Percentiles rank a stretch among this genome's conserved stretches.
phyloP scores from a whole-genome alignment of 2,797 vertebrate genomes.

The Argya squamiceps region DNA sequence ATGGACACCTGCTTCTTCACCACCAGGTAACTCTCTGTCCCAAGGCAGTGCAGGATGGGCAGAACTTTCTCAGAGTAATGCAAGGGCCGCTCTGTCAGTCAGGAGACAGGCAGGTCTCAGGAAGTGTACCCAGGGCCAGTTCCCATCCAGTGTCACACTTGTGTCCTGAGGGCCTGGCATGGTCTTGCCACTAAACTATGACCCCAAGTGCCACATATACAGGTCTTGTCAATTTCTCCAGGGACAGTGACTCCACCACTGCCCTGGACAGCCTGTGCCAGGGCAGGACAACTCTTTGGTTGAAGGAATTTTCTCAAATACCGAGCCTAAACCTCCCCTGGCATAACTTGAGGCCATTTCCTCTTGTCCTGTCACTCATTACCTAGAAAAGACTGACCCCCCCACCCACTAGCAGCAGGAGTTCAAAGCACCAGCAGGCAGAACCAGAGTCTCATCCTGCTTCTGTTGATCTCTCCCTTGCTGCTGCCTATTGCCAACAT shows the following conservation, averaged over 20 bases:
- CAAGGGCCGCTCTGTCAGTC: constrained; percentile 86
- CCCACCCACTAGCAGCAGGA: not conserved
- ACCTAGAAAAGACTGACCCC: not conserved
- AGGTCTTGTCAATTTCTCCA: not conserved
- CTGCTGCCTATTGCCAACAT: not conserved
- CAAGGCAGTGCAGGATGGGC: constrained; percentile 87
- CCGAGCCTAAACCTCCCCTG: not conserved
- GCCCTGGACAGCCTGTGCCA: not conserved
- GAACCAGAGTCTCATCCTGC: not conserved
- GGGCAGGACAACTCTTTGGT: not conserved
- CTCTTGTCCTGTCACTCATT: not conserved
- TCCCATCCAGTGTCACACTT: not conserved
- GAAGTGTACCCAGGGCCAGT: not conserved
- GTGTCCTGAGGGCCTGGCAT: not conserved
- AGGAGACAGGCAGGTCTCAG: not conserved
- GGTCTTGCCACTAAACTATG: not conserved
- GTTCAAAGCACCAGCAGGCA: not conserved
- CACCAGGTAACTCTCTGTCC: constrained; percentile 86
- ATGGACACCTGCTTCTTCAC: constrained; percentile 89
- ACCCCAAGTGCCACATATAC: not conserved
- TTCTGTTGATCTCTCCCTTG: not conserved
- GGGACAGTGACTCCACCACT: not conserved
- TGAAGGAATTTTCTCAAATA: not conserved
- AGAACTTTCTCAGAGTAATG: constrained; percentile 91
- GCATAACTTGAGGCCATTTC: not conserved